Percentiles rank a stretch among this genome's conserved stretches.
Evolutionary conservation across 2,113 vertebrate genomes (phyloP).

Genomic region (Ictalurus furcatus): DNA sequence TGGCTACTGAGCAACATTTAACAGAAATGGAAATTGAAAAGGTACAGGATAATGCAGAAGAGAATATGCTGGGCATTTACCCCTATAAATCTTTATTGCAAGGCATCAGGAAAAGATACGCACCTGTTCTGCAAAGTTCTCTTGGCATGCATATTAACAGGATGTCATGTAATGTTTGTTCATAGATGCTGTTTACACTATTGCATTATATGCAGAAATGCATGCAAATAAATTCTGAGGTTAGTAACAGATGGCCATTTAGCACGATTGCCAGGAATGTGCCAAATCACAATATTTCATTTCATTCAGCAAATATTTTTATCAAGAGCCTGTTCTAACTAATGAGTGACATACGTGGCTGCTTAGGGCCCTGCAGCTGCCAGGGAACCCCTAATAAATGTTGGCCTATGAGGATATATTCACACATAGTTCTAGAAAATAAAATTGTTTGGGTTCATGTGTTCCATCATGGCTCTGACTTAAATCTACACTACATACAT

Average conservation of each 20-base stretch:
- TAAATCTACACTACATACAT: not conserved
- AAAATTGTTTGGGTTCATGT: not conserved
- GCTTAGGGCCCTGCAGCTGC: not conserved
- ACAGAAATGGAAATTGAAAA: constrained; percentile 26
- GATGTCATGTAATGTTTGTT: not conserved
- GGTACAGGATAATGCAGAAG: not conserved
- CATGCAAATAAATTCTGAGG: not conserved
- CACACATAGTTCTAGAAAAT: not conserved
- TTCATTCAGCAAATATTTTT: not conserved
- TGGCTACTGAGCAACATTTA: constrained; percentile 41
- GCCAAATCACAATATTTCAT: not conserved
- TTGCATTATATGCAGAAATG: not conserved
- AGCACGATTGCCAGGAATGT: not conserved
- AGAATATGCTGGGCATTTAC: constrained; percentile 4
- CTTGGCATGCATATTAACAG: not conserved
- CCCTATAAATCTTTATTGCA: not conserved
- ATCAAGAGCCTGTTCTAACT: not conserved
- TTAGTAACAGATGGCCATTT: not conserved
- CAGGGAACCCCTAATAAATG: not conserved
- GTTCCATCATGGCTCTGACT: not conserved
- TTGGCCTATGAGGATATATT: not conserved
- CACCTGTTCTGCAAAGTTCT: not conserved
- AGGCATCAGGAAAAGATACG: not conserved
- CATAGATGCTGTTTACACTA: not conserved
- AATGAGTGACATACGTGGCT: not conserved